Evolutionary conservation across 2,888 invertebrate genomes (phyloP), one percentile per base, ranked within the genome.

Genomic region (Lasioglossum morio): DNA sequence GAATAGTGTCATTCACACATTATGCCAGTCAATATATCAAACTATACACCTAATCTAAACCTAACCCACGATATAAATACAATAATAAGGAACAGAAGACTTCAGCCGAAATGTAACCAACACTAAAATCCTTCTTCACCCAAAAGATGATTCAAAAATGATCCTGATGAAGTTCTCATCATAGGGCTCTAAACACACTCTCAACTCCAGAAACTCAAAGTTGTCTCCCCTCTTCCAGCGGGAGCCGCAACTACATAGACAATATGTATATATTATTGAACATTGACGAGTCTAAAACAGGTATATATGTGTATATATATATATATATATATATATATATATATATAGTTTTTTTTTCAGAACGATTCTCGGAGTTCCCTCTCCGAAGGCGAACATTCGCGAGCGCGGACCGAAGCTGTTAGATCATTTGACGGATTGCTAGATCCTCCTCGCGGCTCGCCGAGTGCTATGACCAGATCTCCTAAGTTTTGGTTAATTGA

Each of bases 361-460:
- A 84, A 75, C 43, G 46, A 46, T 66, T 57, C 66, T 60, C 30
- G 53, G 46, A 43, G 53, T 30, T 63, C 37, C 37, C 57, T 63
- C 23, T 27, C 7, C 37, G 12, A 37, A 43, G 16, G 66, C 37
- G 53, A 72, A 79, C 88, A 84, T 34, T 66, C 66, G 66, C 87
- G 60, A 60, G 82, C 86, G 80, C 82, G 87, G 84, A 84, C 84
- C 87, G 30, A 14, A 30, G 40, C 34, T 53, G 27, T 7, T 30
- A 23, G 8, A 30, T 37, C 34, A 19, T 69, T 12, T 23, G 40
- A 16, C 27, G 5, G 48, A 60, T 69, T 40, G 19, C 16, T 74
- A 60, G 27, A 27, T 27, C 14, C 27, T 34, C 73, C 43, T 79
- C 73, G 19, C 75, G 76, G 80, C 85, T 84, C 85, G 85, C 81